Evolutionary conservation across 2,113 vertebrate species (phyloP), one percentile per base, ranked within the genome.

Genomic region (Ploceus nigricollis): DNA sequence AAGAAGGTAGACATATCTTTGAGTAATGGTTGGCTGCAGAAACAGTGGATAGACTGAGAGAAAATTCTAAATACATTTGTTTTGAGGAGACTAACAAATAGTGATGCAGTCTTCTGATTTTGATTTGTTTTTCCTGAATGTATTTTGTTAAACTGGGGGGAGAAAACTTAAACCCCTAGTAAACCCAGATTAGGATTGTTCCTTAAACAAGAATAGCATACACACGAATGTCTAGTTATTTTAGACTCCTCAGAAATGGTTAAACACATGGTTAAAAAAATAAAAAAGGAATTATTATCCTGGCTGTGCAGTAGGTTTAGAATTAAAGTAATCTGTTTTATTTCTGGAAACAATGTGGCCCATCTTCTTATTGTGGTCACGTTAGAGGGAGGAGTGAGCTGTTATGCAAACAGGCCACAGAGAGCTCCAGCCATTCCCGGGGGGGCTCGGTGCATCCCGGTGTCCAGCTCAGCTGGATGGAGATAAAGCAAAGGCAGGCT

Each of bases 241-340:
- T 89, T 73, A 85, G 4, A 37, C n/a, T 87, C 66, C 47, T 82
- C 45, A 90, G 78, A 93, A 95, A 95, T 65, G 12, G 69, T 89
- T 85, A 89, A 95, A 82, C 11, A 42, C 37, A 12, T 17, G 50
- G n/a, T 27, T 78, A 19, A 45, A 24, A 58, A 81, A 83, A 79
- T 33, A 9, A 31, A 77, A 30, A 7, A 7, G 5, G 10, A 86
- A 92, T 71, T 83, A 94, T 88, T 89, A 90, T 87, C 64, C 61
- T 86, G 64, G 39, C 27, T 61, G 37, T 89, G 82, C 80, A 93
- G 44, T 71, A 79, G 37, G 21, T 90, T 92, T 85, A 66, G 87
- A 72, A 94, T 96, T 91, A 95, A 91, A 89, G 40, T 94, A 94
- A 95, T 94, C 93, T 92, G 78, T 44, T 96, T 91, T 96, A 95